Evolutionary conservation across 2,888 invertebrate genomes (phyloP), one percentile per base, ranked within the genome.

Genomic region (Chromoteleia sp.): DNA sequence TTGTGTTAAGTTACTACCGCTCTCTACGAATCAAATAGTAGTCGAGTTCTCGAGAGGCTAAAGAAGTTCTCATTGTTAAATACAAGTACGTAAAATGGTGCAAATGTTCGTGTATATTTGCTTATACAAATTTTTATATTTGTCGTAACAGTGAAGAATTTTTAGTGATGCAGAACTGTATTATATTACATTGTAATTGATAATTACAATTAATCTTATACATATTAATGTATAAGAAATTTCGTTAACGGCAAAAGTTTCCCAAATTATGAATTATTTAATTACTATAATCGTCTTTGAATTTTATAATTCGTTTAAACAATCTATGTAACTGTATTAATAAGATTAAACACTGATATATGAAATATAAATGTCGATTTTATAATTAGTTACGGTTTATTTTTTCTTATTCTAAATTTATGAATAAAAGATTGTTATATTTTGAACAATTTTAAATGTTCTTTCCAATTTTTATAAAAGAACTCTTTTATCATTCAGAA

Each of bases 11-110:
- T 61, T 45, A 17, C 45, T 30, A 30, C 45, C 61, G 45, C 61
- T 61, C 45, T 61, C 61, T 61, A 61, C 45, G 8, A 15, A 29
- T 61, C 10, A 17, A 30, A 45, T 61, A 30, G n/a, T 30, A 30
- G 61, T 45, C 12, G 39, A 14, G 58, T 58, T 54, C 58, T 25
- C 17, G n/a, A 12, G 12, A 21, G 56, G 56, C 39, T n/a, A 19
- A 19, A 10, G 2, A 19, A 54, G 15, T 54, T 29, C 8, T 33
- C 17, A 54, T 54, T 54, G 17, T 33, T 30, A 33, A 54, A 15
- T 30, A 25, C 12, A 50, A 19, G 0, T 19, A 7, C 36, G n/a
- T 8, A 36, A 36, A n/a, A 36, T 36, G 3, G n/a, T 36, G n/a
- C 2, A 36, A 36, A n/a, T 36, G 8, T n/a, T 36, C n/a, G n/a